Percentiles rank a stretch among this genome's conserved stretches.
Conservation (phyloP, 2,113 vertebrate genomes). For the Catagonus wagneri region DNA sequence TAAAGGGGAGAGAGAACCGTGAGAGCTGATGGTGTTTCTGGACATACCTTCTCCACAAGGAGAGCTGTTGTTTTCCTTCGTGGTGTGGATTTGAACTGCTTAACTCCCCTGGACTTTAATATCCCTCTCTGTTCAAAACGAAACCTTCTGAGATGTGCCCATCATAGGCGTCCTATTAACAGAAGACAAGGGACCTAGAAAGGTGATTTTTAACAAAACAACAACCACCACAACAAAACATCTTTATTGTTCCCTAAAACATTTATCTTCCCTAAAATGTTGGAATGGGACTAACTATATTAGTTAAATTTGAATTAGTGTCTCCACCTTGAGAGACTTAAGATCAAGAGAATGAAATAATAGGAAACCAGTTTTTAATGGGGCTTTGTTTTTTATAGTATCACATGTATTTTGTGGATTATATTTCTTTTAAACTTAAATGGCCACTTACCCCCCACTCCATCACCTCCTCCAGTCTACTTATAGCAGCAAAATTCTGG, state of each 20-base stretch:
- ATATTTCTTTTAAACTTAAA: constrained; percentile 24
- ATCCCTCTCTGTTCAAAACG: not conserved
- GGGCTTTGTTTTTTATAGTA: not conserved
- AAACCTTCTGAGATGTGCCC: not conserved
- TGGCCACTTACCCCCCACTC: not conserved
- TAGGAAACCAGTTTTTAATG: not conserved
- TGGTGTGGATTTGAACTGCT: not conserved
- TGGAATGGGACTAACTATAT: not conserved
- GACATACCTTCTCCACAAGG: not conserved
- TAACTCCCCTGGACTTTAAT: not conserved
- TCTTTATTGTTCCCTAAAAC: not conserved
- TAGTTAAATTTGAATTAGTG: not conserved
- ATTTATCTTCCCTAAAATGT: not conserved
- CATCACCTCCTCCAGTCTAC: not conserved
- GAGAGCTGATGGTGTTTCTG: not conserved
- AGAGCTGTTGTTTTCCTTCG: not conserved
- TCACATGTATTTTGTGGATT: not conserved
- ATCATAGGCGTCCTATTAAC: not conserved
- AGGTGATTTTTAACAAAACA: constrained; percentile 15
- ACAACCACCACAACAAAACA: not conserved
- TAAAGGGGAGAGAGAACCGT: not conserved
- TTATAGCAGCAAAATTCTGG: not conserved
- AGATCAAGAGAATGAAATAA: not conserved
- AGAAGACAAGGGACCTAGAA: not conserved
- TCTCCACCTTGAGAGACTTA: constrained; percentile 18